These are phyloP conservation scores for Drosophila guanche DNA, from an alignment of 1,140 invertebrate species.

Conservation along the genomic window DNA sequence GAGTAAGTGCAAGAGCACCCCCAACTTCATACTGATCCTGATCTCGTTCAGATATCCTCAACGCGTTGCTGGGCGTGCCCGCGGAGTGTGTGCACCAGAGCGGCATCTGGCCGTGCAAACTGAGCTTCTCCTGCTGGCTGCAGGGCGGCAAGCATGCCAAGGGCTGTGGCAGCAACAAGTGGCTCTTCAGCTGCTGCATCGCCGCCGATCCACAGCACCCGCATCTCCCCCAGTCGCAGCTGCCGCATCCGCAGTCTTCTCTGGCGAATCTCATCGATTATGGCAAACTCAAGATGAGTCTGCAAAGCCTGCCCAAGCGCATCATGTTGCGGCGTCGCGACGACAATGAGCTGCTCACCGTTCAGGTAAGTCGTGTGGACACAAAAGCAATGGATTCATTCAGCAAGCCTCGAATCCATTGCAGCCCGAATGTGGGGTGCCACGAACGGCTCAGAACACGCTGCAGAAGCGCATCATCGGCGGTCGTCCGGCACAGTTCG, in stretches of 20 bases:
- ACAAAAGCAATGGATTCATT: constrained; percentile 19
- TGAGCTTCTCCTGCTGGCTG: constrained; percentile 89
- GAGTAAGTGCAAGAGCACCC: constrained; percentile 21
- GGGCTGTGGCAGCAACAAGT: constrained; percentile 87
- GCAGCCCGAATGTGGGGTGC: constrained; percentile 87
- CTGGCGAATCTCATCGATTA: constrained; percentile 76
- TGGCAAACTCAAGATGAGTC: constrained; percentile 61
- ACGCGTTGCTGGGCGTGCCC: constrained; percentile 86
- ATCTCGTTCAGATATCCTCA: constrained; percentile 78
- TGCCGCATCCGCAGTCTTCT: constrained; percentile 72
- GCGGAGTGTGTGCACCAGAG: constrained; percentile 85
- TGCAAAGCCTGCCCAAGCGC: constrained; percentile 65
- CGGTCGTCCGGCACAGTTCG: constrained; percentile 88
- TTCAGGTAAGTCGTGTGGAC: constrained; percentile 51
- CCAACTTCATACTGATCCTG: neutral
- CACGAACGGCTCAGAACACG: constrained; percentile 84
- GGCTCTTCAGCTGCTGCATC: constrained; percentile 89
- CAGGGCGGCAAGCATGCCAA: constrained; percentile 86
- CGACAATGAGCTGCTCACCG: constrained; percentile 69
- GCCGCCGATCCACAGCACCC: constrained; percentile 65
- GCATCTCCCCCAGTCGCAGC: constrained; percentile 67
- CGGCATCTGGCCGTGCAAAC: constrained; percentile 86
- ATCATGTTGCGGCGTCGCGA: constrained; percentile 75
- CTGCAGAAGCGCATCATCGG: constrained; percentile 91
- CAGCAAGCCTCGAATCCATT: constrained; percentile 59